phyloP scores from a whole-genome alignment of 2,888 invertebrate genomes.

The Endotricha flammealis region DNA sequence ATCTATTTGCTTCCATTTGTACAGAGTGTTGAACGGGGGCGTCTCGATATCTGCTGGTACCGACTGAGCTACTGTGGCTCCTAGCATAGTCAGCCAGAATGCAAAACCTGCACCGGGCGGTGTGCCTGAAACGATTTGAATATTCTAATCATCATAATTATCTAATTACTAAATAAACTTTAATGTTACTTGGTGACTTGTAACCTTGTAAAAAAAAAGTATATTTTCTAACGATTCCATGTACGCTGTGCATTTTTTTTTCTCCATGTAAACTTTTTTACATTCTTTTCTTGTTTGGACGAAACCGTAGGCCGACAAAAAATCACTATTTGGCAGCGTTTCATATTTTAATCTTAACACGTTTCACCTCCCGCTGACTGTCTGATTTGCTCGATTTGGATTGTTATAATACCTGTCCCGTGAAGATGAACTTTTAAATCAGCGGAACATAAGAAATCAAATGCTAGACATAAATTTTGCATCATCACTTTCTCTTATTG shows the following conservation, averaged over 20 bases:
- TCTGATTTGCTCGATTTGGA: not conserved
- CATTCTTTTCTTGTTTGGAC: too few species aligned
- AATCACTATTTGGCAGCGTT: too few species aligned
- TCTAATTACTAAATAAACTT: too few species aligned
- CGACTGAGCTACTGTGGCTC: slow-evolving; percentile 50
- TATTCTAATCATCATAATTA: too few species aligned
- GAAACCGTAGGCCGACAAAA: too few species aligned
- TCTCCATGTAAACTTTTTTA: too few species aligned
- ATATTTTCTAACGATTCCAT: too few species aligned
- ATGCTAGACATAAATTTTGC: not conserved
- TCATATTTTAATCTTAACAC: too few species aligned
- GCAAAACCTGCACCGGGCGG: slow-evolving; percentile 48
- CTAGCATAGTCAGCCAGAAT: slow-evolving; percentile 72
- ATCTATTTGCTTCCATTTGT: slow-evolving; percentile 87
- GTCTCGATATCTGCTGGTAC: slow-evolving; percentile 66
- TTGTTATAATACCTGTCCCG: not conserved
- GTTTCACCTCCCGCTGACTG: not conserved
- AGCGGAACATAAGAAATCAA: not conserved
- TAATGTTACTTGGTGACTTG: too few species aligned
- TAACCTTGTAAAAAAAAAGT: too few species aligned
- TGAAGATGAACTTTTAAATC: not conserved
- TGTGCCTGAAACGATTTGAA: slow-evolving; percentile 45
- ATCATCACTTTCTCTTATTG: too few species aligned
- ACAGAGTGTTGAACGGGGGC: slow-evolving; percentile 79
- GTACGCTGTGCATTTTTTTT: too few species aligned